Percentiles rank a stretch among this genome's conserved stretches.
phyloP scores from a whole-genome alignment of 64 coral and sea anemone genomes.

The Orbicella faveolata region DNA sequence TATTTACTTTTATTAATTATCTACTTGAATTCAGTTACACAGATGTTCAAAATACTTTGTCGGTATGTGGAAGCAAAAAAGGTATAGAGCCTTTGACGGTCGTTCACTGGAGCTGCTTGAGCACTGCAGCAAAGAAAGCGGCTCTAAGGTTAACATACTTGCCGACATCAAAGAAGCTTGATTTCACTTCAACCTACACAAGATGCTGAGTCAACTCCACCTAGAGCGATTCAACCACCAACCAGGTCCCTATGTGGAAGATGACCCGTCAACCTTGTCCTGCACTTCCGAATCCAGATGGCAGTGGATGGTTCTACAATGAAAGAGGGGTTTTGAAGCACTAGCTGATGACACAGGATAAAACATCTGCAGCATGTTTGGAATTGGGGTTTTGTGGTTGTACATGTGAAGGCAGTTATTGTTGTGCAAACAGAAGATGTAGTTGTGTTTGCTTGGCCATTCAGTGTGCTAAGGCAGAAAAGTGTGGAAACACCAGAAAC shows the following conservation, averaged over 20 bases:
- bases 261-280: background rate
- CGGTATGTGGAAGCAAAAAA: too few relatives aligned
- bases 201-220: background rate
- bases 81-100: too few relatives aligned
- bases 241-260: background rate
- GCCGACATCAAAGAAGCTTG: background rate
- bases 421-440: background rate
- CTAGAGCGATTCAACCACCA: background rate
- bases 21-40: too few relatives aligned
- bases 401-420: background rate
- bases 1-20: too few relatives aligned
- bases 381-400: background rate
- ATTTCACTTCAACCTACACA: constrained; percentile 11
- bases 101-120: too few relatives aligned
- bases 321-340: background rate
- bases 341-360: background rate
- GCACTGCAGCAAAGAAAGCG: too few relatives aligned
- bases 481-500: too few relatives aligned
- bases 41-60: too few relatives aligned
- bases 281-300: constrained; percentile 7
- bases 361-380: background rate
- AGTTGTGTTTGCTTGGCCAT: background rate
- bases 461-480: too few relatives aligned
- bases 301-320: background rate
- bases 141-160: too few relatives aligned